A percentile compares a stretch with the other conserved stretches of the same genome.
phyloP scores from a whole-genome alignment of 2,888 invertebrate species.

The Drosophila macrospina region DNA sequence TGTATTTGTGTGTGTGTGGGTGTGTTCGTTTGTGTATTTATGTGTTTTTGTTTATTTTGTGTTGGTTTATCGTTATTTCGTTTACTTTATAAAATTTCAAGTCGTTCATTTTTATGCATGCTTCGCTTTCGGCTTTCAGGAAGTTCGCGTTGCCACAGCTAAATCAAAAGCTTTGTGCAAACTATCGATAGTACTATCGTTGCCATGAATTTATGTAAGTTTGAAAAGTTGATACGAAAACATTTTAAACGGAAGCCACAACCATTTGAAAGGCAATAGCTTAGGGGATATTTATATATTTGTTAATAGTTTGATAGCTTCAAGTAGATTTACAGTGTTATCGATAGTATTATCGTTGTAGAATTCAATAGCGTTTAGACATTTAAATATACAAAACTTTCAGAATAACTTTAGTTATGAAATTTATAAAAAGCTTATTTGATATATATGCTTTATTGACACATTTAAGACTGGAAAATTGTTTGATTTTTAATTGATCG shows the following conservation, averaged over 20 bases:
- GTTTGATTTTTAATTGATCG: too few species aligned
- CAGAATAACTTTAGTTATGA: neutral
- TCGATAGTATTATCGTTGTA: too few species aligned
- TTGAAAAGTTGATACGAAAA: neutral
- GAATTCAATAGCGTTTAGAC: too few species aligned
- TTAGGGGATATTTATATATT: too few species aligned
- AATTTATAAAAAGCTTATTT: neutral
- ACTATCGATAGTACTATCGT: neutral
- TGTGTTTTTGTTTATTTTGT: conserved; percentile 36
- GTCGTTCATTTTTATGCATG: conserved; percentile 60
- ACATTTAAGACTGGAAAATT: neutral
- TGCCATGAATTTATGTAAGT: neutral
- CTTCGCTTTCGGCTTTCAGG: conserved; percentile 17
- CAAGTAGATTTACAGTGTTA: too few species aligned
- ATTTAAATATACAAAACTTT: neutral
- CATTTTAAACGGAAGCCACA: too few species aligned
- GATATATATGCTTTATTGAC: neutral
- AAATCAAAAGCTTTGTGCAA: neutral
- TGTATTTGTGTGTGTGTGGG: conserved; percentile 8
- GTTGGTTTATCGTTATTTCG: conserved; percentile 72
- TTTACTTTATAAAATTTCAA: conserved; percentile 76
- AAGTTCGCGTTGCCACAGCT: conserved; percentile 1
- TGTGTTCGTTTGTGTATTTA: conserved; percentile 25
- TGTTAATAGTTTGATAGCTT: too few species aligned
- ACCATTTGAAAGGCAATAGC: too few species aligned